Conservation (phyloP, 2,113 vertebrate genomes). For the Galemys pyrenaicus region DNA sequence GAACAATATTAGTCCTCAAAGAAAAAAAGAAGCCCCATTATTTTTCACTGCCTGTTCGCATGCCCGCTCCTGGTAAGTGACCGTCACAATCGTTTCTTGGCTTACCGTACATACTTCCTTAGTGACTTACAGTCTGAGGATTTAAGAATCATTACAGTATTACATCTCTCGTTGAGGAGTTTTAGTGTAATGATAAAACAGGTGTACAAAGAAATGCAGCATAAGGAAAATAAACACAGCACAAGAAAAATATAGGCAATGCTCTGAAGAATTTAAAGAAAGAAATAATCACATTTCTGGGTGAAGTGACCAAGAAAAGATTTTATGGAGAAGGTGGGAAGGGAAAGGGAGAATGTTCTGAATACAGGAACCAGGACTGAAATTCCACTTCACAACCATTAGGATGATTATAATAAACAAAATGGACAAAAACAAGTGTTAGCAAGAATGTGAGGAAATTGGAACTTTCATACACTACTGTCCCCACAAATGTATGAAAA, state of each 20-base stretch:
- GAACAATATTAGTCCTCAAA: neutral
- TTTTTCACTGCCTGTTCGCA: too few relatives aligned
- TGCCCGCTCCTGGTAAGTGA: too few relatives aligned
- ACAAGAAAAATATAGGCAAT: neutral
- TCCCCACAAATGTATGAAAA: neutral
- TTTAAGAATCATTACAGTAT: neutral
- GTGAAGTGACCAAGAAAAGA: neutral
- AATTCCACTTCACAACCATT: neutral
- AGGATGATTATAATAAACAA: neutral
- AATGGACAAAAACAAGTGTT: neutral
- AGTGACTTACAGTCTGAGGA: neutral
- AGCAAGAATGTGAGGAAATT: neutral
- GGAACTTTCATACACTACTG: neutral
- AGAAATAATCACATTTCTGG: neutral
- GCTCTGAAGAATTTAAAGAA: conserved; percentile 5
- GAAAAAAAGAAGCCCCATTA: neutral
- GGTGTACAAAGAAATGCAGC: conserved; percentile 17
- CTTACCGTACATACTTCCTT: neutral
- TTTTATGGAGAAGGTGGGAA: neutral
- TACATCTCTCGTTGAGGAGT: neutral
- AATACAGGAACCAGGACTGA: neutral
- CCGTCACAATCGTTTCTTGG: neutral
- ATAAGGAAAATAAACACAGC: neutral
- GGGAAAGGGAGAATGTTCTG: neutral
- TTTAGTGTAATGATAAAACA: conserved; percentile 7